Conservation (phyloP, 2,113 vertebrate species). For the Plectropomus leopardus region DNA sequence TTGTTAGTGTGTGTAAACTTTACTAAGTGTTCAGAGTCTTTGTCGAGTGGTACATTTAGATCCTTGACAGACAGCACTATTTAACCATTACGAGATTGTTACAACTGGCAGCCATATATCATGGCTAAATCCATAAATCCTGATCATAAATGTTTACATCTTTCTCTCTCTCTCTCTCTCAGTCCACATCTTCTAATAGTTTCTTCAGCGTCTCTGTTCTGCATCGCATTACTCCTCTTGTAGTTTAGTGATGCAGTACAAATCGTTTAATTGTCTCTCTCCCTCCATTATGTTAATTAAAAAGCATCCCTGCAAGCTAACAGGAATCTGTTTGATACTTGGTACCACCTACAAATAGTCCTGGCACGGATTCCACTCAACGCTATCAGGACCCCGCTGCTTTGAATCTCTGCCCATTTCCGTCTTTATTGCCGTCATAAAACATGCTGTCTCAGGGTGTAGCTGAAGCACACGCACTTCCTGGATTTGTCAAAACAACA, state of each 20-base stretch:
- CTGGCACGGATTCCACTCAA: slow-evolving; percentile 62
- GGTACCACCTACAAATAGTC: slow-evolving; percentile 71
- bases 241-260: slow-evolving; percentile 39
- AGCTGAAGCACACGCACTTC: slow-evolving; percentile 54
- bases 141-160: slow-evolving; percentile 36
- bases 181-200: not conserved
- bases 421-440: slow-evolving; percentile 71
- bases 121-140: slow-evolving; percentile 46
- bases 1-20: not conserved
- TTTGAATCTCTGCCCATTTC: slow-evolving; percentile 76
- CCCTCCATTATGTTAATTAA: slow-evolving; percentile 77
- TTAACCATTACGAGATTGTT: slow-evolving; percentile 33
- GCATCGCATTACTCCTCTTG: slow-evolving; percentile 5
- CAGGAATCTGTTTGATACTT: slow-evolving; percentile 69
- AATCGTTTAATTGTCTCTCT: slow-evolving; percentile 68
- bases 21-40: not conserved
- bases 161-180: not conserved
- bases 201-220: slow-evolving; percentile 12
- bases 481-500: slow-evolving; percentile 65
- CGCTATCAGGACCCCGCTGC: slow-evolving; percentile 56
- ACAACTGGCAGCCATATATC: slow-evolving; percentile 33
- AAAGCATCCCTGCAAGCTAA: slow-evolving; percentile 67
- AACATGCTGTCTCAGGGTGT: slow-evolving; percentile 46
- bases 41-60: not conserved
- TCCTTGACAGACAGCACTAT: slow-evolving; percentile 37